Conservation (phyloP, 2,888 invertebrate genomes). For the Calameuta idolon region DNA sequence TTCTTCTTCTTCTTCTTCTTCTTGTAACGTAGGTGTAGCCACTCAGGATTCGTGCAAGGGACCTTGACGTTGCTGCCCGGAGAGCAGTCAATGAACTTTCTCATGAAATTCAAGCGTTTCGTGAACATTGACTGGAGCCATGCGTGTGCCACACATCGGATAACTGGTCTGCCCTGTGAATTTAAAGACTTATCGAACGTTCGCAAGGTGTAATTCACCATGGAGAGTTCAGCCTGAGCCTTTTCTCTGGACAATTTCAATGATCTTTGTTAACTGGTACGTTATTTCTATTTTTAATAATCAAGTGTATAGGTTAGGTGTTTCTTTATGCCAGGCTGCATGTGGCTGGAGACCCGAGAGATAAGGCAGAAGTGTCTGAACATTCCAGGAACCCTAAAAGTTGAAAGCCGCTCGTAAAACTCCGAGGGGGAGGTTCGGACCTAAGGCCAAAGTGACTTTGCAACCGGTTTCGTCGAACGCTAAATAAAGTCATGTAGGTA, state of each 20-base stretch:
- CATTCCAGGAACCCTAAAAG: conserved; percentile 9
- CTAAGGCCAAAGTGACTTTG: conserved; percentile 17
- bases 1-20: neutral
- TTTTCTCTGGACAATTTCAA: neutral
- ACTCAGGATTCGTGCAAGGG: neutral
- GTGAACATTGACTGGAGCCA: neutral
- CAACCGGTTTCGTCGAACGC: conserved; percentile 55
- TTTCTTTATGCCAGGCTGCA: neutral
- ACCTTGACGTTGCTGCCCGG: neutral
- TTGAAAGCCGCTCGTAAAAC: conserved; percentile 3
- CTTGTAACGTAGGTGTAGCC: neutral
- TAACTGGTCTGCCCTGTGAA: neutral
- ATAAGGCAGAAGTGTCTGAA: neutral
- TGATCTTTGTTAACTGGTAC: neutral
- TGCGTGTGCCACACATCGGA: neutral
- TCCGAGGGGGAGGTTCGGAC: neutral
- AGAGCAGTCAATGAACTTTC: conserved; percentile 9
- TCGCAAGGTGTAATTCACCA: neutral
- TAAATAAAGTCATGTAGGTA: conserved; percentile 50
- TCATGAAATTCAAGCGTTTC: conserved; percentile 5
- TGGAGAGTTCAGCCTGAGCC: neutral
- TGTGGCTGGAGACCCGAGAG: neutral
- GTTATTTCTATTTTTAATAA: no score
- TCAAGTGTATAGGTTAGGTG: neutral
- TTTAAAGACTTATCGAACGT: neutral